Conservation (phyloP, 2,113 vertebrate genomes). For the Trematomus loennbergii region DNA sequence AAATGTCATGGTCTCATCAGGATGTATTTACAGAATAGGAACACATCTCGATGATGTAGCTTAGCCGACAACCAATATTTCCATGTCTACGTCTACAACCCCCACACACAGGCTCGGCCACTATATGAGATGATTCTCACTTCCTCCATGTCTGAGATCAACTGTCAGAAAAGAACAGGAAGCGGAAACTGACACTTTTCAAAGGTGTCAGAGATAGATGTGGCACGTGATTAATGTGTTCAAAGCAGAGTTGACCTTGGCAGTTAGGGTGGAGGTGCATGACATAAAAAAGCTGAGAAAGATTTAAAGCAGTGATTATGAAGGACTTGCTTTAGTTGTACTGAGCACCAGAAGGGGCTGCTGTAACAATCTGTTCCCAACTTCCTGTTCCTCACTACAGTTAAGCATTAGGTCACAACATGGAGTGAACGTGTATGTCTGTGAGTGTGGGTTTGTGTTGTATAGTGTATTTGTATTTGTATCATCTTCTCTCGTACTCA, state of each 20-base stretch:
- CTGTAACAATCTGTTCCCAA: background rate
- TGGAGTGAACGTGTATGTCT: slow-evolving; percentile 6
- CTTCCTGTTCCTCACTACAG: background rate
- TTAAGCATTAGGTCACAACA: background rate
- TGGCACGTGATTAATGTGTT: background rate
- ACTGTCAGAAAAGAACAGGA: background rate
- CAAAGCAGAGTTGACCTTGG: background rate
- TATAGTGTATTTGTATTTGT: too few relatives aligned
- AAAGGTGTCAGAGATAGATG: background rate
- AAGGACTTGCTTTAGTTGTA: background rate
- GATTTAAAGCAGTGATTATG: slow-evolving; percentile 2
- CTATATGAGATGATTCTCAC: background rate
- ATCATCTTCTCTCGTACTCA: too few relatives aligned
- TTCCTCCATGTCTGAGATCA: slow-evolving; percentile 14
- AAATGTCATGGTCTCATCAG: background rate
- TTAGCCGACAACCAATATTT: background rate
- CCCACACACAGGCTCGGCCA: background rate
- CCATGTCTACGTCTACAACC: background rate
- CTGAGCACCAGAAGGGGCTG: slow-evolving; percentile 25
- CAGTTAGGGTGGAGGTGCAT: background rate
- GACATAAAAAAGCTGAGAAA: background rate
- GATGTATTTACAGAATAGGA: background rate
- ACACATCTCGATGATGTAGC: background rate
- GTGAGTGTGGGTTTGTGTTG: slow-evolving; percentile 16
- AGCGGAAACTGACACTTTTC: slow-evolving; percentile 32